phyloP scores from a whole-genome alignment of 2,888 invertebrate species.

The Trichogramma dendrolimi region DNA sequence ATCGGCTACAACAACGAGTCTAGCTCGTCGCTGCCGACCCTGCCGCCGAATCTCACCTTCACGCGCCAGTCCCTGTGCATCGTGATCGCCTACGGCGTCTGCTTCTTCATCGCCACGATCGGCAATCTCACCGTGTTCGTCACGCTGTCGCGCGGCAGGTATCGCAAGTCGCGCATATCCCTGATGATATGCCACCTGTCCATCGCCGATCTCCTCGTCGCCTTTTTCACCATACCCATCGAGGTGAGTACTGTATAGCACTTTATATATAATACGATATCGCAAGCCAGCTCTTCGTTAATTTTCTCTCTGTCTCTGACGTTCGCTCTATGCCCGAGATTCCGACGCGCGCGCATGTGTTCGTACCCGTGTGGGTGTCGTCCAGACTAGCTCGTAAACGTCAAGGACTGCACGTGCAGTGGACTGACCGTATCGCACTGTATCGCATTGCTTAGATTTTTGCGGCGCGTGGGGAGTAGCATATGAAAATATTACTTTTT shows the following conservation, averaged over 20 bases:
- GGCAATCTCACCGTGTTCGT: slow-evolving; percentile 72
- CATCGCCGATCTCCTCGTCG: slow-evolving; percentile 75
- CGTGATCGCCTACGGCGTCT: slow-evolving; percentile 62
- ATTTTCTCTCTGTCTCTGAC: no score
- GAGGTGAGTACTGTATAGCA: slow-evolving; percentile 55
- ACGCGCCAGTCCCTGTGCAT: slow-evolving; percentile 48
- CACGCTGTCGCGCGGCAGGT: slow-evolving; percentile 62
- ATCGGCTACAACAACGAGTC: slow-evolving; percentile 8
- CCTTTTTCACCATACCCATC: slow-evolving; percentile 72
- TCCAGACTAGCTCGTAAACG: no score
- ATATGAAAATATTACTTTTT: no score
- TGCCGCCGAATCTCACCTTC: slow-evolving; percentile 40
- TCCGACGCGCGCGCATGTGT: no score
- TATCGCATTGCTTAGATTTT: no score
- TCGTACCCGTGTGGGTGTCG: no score
- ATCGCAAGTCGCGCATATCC: slow-evolving; percentile 69
- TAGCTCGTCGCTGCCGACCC: slow-evolving; percentile 27
- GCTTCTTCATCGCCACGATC: slow-evolving; percentile 64
- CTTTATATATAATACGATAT: not conserved
- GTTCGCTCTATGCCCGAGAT: no score
- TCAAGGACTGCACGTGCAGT: no score
- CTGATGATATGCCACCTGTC: slow-evolving; percentile 74
- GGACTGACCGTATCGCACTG: no score
- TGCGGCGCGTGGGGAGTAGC: no score
- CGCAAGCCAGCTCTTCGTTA: no score